Base-by-base conservation (phyloP, 2,888 invertebrate species). In the Disparrhopalites patrizii region DNA sequence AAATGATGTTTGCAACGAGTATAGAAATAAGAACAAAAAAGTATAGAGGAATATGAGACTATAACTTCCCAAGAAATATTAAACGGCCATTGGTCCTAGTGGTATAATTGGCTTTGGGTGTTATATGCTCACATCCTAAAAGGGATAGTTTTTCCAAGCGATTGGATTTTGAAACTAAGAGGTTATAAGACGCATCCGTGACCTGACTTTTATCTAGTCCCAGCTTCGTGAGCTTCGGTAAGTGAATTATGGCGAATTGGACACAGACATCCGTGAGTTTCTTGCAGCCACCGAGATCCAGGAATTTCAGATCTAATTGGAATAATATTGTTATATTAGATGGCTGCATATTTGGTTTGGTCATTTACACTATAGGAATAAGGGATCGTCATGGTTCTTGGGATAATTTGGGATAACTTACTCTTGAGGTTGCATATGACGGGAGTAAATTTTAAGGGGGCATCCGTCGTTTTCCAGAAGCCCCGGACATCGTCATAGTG, bases 261-360 rank as follows among this genome's bases (percentile, higher is more conserved):
- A 73, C 54, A 3, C 69, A 62, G 2, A 69, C 66, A 54, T 73
- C 73, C 1, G 70, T 70, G 1, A 73, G 65, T 20, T 56, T 61
- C 18, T 61, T 50, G 13, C 69, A 71, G 15, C 70, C 71, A 30
- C 73, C 70, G 15, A 73, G 31, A 30, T 73, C 73, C 23, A 73
- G 51, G 18, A 33, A 38, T 43, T 65, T 63, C 20, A 73, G 58
- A 55, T 61, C 72, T 72, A 36, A 25, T 28, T 47, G 18, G 31
- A 47, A 47, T 18, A 36, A 36, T 36, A 36, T 36, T n/a, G n/a
- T n/a, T n/a, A n/a, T n/a, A n/a, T n/a, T n/a, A n/a, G n/a, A n/a
- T n/a, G n/a, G n/a, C n/a, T n/a, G n/a, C n/a, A n/a, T n/a, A n/a
- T n/a, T n/a, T n/a, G n/a, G n/a, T n/a, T n/a, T n/a, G n/a, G n/a